Evolutionary conservation across 2,888 invertebrate species (phyloP), one percentile per base, ranked within the genome.

Genomic region (Amphipoea oculea): DNA sequence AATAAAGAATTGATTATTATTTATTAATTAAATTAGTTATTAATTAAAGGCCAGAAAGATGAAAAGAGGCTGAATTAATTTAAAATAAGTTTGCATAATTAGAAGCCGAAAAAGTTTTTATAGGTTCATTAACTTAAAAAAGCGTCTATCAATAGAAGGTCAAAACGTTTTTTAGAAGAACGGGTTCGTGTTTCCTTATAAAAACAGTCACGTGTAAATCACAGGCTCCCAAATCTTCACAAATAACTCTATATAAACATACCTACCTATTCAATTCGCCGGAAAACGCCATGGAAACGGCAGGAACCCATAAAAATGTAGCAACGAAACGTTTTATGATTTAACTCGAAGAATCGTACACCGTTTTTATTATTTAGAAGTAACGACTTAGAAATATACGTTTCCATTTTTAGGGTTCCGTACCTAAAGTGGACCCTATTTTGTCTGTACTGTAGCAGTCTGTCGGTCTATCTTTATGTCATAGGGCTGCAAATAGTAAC

Each of bases 321-420:
- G 57, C 45, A 70, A 77, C 75, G 76, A 78, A 86, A 88, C 68
- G 29, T 67, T 86, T 88, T 78, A 88, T 84, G 86, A 70, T 66
- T 76, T 57, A 57, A 78, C 76, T 72, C 76, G 65, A 75, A 76
- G 62, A 79, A 70, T 65, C 60, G 71, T 73, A 51, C 68, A 62
- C 72, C 73, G 57, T 62, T 81, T 84, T 87, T 81, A 86, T 87
- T 72, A 78, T 76, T 76, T 63, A 65, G 70, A 69, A 63, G 65
- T 85, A 71, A 84, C 70, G 54, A 78, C 68, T 45, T 54, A 51
- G 60, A 71, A 66, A 81, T 60, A 67, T 57, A 11, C 17, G 57
- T 76, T 78, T 67, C 42, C 57, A 67, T 78, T 88, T 63, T 78
- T 84, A 36, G 66, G 40, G 65, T 20, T 71, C 17, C 20, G 51